These are phyloP conservation scores for Ariopsis seemanni DNA, from an alignment of 2,113 vertebrate genomes.

Conservation along the genomic window DNA sequence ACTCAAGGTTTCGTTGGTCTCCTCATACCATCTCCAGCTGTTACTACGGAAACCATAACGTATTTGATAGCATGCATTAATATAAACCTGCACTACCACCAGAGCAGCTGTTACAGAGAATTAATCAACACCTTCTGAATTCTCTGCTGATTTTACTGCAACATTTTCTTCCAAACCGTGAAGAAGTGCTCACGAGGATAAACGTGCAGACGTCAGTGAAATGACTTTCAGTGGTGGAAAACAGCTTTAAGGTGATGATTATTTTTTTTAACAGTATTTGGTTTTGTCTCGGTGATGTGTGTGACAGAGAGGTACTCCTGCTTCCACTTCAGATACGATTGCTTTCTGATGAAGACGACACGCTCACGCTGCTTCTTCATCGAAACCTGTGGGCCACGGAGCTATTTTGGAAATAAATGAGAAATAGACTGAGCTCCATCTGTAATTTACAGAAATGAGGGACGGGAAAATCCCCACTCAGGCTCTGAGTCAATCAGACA, in stretches of 20 bases:
- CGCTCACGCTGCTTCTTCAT: constrained; percentile 14
- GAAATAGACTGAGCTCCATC: not conserved
- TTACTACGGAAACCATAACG: not conserved
- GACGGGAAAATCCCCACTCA: not conserved
- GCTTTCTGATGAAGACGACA: constrained; percentile 42
- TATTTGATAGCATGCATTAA: not conserved
- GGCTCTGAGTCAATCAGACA: not conserved
- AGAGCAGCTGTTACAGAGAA: not conserved
- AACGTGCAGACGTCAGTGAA: not conserved
- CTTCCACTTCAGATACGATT: constrained; percentile 26
- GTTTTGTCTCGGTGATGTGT: constrained; percentile 19
- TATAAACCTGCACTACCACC: not conserved
- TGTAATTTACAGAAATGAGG: not conserved
- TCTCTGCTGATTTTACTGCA: not conserved
- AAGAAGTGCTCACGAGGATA: not conserved
- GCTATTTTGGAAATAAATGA: constrained; percentile 4
- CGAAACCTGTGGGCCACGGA: not conserved
- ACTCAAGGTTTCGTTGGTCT: not conserved
- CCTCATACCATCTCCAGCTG: not conserved
- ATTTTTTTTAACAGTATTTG: not conserved
- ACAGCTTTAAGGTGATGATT: not conserved
- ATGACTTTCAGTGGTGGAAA: constrained; percentile 26
- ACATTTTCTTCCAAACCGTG: constrained; percentile 20
- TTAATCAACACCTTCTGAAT: not conserved
- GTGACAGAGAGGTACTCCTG: not conserved